phyloP scores from a whole-genome alignment of 2,888 invertebrate species.

The Troides helena region DNA sequence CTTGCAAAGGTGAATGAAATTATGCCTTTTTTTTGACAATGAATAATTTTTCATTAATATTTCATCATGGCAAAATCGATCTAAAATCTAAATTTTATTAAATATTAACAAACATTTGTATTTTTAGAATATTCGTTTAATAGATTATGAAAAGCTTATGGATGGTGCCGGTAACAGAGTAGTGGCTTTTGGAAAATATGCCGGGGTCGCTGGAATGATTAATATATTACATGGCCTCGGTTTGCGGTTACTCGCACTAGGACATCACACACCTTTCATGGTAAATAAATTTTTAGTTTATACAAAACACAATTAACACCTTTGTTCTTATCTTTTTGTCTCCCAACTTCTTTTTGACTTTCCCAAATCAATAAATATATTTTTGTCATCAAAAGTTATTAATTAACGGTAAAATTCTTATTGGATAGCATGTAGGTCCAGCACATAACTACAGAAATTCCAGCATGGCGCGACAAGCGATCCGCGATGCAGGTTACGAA shows the following conservation, averaged over 20 bases:
- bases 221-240: slow-evolving; percentile 99
- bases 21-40: background rate
- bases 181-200: slow-evolving; percentile 99
- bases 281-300: slow-evolving; percentile 70
- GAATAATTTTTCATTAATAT: background rate
- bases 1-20: slow-evolving; percentile 86
- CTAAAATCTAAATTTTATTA: no score
- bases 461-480: slow-evolving; percentile 98
- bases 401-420: background rate
- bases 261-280: slow-evolving; percentile 99
- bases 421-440: slow-evolving; percentile 93
- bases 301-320: no score
- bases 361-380: no score
- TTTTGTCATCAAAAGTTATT: background rate
- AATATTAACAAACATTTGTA: background rate
- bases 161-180: slow-evolving; percentile 93
- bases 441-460: slow-evolving; percentile 99
- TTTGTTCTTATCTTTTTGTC: no score
- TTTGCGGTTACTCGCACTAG: slow-evolving; percentile 93
- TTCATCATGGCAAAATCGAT: background rate
- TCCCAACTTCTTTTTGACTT: no score
- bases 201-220: slow-evolving; percentile 98
- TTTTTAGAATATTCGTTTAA: slow-evolving; percentile 91
- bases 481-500: slow-evolving; percentile 99
- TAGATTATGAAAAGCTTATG: slow-evolving; percentile 98